Conservation (phyloP, 2,113 vertebrate genomes). For the Laticauda laticaudata region DNA sequence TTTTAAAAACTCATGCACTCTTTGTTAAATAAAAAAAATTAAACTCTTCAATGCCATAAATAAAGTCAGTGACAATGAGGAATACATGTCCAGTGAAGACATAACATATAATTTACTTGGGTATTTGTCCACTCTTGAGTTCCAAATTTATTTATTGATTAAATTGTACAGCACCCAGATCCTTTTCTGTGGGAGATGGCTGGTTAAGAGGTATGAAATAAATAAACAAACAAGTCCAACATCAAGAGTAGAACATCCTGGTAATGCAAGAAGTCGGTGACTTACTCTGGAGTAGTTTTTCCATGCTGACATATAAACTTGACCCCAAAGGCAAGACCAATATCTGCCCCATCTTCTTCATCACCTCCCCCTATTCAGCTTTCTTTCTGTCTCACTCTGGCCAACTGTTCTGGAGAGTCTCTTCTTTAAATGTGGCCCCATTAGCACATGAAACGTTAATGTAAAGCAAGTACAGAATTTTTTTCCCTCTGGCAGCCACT, state of each 20-base stretch:
- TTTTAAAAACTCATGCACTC: not conserved
- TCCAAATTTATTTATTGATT: constrained; percentile 8
- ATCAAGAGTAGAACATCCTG: not conserved
- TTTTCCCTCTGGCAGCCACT: not conserved
- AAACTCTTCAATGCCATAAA: constrained; percentile 22
- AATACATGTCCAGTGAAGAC: constrained; percentile 17
- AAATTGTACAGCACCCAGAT: not conserved
- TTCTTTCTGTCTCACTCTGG: not conserved
- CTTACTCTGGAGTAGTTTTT: not conserved
- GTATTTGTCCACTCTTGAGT: not conserved
- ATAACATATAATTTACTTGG: constrained; percentile 19
- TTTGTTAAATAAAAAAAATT: constrained; percentile 35
- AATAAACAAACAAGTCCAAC: not conserved
- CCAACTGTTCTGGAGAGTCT: not conserved
- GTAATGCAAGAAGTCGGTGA: not conserved
- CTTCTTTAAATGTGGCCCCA: not conserved
- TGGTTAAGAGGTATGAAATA: not conserved
- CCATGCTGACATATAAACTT: not conserved
- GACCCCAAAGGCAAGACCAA: not conserved
- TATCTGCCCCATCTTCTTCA: not conserved
- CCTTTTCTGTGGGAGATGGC: not conserved
- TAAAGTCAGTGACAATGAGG: not conserved
- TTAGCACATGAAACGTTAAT: not conserved
- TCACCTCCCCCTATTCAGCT: not conserved
- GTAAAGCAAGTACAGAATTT: not conserved